These are phyloP conservation scores for Lepidurus apus DNA, from an alignment of 1,140 invertebrate genomes.

Conservation along the genomic window DNA sequence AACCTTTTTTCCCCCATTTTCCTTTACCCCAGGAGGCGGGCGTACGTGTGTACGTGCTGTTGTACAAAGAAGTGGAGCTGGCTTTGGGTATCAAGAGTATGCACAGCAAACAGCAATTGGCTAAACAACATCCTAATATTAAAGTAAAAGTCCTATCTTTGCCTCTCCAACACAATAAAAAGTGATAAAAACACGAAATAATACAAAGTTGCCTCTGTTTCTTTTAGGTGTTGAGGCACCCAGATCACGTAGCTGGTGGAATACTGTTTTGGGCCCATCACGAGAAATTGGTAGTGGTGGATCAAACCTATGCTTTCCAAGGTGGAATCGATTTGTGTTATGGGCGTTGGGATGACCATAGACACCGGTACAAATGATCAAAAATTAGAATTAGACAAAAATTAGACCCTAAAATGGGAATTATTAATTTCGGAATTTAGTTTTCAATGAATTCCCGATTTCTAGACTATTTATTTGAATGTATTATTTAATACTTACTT, in stretches of 20 bases:
- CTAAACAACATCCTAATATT: slow-evolving; percentile 71
- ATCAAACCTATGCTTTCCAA: slow-evolving; percentile 89
- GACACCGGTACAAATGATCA: slow-evolving; percentile 49
- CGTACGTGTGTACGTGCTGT: slow-evolving; percentile 85
- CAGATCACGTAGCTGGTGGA: slow-evolving; percentile 85
- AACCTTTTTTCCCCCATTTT: not conserved
- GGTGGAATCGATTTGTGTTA: slow-evolving; percentile 95
- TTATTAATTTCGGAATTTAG: too few species aligned
- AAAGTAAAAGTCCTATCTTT: slow-evolving; percentile 58
- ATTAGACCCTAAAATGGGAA: not conserved
- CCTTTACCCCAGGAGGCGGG: slow-evolving; percentile 63
- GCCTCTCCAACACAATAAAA: slow-evolving; percentile 23
- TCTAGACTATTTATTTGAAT: not conserved
- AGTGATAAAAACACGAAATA: not conserved
- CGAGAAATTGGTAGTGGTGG: slow-evolving; percentile 94
- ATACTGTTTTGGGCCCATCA: slow-evolving; percentile 95
- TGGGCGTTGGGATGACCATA: slow-evolving; percentile 60
- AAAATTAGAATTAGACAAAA: not conserved
- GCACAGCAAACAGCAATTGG: slow-evolving; percentile 84
- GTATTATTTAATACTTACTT: too few species aligned
- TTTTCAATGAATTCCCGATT: too few species aligned
- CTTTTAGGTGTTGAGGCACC: slow-evolving; percentile 78
- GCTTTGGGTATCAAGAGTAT: slow-evolving; percentile 90
- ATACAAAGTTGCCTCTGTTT: slow-evolving; percentile 20
- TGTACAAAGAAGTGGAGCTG: slow-evolving; percentile 96